These are phyloP conservation scores for Alectura lathami DNA, from an alignment of 2,113 vertebrate genomes.

Conservation along the genomic window DNA sequence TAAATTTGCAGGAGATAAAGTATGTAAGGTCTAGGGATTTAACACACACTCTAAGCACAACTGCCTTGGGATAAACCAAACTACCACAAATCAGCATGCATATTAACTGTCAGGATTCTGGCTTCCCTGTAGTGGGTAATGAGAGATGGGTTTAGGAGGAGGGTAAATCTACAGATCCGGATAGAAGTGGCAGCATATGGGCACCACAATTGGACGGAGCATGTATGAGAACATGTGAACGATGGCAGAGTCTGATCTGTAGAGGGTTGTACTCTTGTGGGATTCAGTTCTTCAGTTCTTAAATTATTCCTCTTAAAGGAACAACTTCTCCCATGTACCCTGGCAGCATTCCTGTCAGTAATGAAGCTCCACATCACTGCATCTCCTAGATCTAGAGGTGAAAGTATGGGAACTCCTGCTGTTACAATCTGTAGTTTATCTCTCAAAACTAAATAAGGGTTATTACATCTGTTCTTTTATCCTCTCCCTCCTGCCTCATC, in stretches of 20 bases:
- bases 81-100: background rate
- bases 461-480: slow-evolving; percentile 61
- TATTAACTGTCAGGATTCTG: background rate
- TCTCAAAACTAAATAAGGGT: slow-evolving; percentile 58
- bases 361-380: slow-evolving; percentile 34
- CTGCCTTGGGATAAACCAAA: background rate
- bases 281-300: background rate
- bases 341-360: slow-evolving; percentile 38
- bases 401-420: slow-evolving; percentile 45
- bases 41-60: background rate
- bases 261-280: background rate
- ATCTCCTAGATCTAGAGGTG: slow-evolving; percentile 44
- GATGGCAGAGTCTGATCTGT: background rate
- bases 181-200: background rate
- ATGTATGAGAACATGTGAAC: background rate
- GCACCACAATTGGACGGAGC: background rate
- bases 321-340: slow-evolving; percentile 37
- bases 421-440: slow-evolving; percentile 55
- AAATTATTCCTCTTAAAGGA: slow-evolving; percentile 38
- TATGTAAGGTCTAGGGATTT: background rate
- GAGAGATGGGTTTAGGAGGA: background rate
- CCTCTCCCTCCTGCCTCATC: slow-evolving; percentile 10
- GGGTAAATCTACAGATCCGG: background rate
- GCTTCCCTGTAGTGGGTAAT: background rate
- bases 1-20: background rate